Evolutionary conservation across 2,888 invertebrate species (phyloP).

Genomic region (Aelia acuminata): DNA sequence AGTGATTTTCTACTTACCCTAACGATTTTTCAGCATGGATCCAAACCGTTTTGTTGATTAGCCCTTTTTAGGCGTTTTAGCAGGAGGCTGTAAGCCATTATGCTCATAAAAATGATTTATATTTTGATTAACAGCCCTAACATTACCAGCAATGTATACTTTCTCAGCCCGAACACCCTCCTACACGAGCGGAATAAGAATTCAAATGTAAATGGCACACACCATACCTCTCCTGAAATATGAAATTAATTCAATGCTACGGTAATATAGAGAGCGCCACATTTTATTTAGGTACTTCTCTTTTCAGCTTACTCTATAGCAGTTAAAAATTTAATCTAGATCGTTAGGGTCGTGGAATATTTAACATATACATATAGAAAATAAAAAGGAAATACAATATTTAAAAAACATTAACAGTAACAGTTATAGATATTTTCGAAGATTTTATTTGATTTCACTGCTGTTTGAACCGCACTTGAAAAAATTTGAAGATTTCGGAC

Average conservation of each 20-base stretch:
- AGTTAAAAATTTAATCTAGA: not conserved
- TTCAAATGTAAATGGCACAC: constrained; percentile 50
- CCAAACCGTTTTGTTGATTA: not conserved
- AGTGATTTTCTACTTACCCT: not conserved
- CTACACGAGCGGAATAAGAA: constrained; percentile 46
- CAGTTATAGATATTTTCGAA: too few relatives aligned
- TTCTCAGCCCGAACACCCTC: constrained; percentile 20
- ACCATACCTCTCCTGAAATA: constrained; percentile 57
- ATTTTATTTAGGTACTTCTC: constrained; percentile 31
- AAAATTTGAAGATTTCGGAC: not conserved
- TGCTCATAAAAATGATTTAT: constrained; percentile 55
- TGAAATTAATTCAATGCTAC: constrained; percentile 56
- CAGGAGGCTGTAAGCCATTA: not conserved
- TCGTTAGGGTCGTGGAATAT: constrained; percentile 7
- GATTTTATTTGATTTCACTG: not conserved
- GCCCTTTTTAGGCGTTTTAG: not conserved
- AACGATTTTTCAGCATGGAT: not conserved
- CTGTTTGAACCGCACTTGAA: not conserved
- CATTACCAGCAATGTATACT: constrained; percentile 50
- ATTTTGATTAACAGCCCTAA: constrained; percentile 47
- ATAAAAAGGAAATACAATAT: not conserved
- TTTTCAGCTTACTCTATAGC: constrained; percentile 8
- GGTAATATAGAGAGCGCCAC: constrained; percentile 28
- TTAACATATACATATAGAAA: not conserved
- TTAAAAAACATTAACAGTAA: not conserved